Evolutionary conservation across 2,113 vertebrate genomes (phyloP).

Genomic region (Promerops cafer): DNA sequence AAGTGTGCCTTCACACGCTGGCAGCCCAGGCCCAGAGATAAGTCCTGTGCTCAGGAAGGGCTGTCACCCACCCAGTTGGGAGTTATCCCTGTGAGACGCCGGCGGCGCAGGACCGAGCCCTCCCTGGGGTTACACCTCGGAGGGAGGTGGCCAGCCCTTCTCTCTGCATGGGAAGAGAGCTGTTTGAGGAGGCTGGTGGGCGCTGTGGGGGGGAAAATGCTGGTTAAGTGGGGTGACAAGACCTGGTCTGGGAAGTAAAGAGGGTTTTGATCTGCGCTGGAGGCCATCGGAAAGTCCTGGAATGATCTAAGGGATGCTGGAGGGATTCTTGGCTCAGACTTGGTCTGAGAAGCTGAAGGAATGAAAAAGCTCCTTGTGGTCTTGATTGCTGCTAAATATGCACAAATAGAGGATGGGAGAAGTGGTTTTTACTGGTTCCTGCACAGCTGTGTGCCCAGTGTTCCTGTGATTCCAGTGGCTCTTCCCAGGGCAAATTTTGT

Average conservation of each 20-base stretch:
- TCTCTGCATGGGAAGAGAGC: neutral
- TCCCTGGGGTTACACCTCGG: neutral
- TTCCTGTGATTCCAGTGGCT: neutral
- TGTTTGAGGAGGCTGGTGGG: neutral
- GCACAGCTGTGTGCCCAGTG: neutral
- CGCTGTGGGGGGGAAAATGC: neutral
- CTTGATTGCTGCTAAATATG: neutral
- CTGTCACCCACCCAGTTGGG: constrained; percentile 21
- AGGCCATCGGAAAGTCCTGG: neutral
- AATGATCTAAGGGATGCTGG: neutral
- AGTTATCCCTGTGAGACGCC: constrained; percentile 23
- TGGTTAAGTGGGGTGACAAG: neutral
- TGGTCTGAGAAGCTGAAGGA: neutral
- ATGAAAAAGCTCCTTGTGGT: constrained; percentile 20
- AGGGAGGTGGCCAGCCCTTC: neutral
- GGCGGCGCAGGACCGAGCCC: neutral
- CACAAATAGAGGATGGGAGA: neutral
- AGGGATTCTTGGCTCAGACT: neutral
- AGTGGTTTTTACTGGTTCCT: neutral
- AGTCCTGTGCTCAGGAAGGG: constrained; percentile 61
- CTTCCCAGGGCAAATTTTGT: neutral
- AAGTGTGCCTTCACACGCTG: constrained; percentile 51
- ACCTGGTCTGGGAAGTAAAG: neutral
- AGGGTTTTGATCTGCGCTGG: neutral
- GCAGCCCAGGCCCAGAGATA: constrained; percentile 47